Percentiles rank a stretch among this genome's conserved stretches.
These are phyloP conservation scores for Gymnarchus niloticus DNA, from an alignment of 2,113 vertebrate species.

Conservation along the genomic window DNA sequence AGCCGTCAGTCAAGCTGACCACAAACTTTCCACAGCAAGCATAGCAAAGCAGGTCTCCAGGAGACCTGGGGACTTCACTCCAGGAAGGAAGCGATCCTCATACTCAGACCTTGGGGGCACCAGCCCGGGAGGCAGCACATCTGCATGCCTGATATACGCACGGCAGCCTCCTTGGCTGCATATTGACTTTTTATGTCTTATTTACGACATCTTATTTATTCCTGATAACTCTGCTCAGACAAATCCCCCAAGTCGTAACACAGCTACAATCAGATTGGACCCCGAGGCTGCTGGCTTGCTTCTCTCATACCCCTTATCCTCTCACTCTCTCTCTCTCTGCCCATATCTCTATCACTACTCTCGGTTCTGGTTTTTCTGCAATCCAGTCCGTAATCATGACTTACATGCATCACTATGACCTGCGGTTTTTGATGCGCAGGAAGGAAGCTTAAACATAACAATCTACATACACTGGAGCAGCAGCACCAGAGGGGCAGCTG, in stretches of 20 bases:
- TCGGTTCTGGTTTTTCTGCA: not conserved
- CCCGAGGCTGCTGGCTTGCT: not conserved
- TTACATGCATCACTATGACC: not conserved
- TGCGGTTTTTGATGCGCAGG: not conserved
- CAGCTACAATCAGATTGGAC: not conserved
- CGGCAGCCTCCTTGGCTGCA: not conserved
- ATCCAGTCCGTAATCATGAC: not conserved
- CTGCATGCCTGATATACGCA: not conserved
- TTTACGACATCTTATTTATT: conserved; percentile 4
- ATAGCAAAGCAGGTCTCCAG: not conserved
- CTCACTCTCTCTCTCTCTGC: not conserved
- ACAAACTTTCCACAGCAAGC: not conserved
- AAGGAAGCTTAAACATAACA: not conserved
- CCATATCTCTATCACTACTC: not conserved
- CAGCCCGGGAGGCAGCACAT: no score
- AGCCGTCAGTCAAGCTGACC: not conserved
- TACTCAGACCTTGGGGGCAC: no score
- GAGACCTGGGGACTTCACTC: not conserved
- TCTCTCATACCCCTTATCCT: not conserved
- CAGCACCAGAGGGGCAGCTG: not conserved
- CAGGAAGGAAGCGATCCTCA: not conserved
- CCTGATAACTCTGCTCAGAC: not conserved
- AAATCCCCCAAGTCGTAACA: not conserved
- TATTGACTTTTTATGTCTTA: conserved; percentile 7
- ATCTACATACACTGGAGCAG: not conserved